phyloP scores from a whole-genome alignment of 2,888 invertebrate species.

The Aphidoletes aphidimyza region DNA sequence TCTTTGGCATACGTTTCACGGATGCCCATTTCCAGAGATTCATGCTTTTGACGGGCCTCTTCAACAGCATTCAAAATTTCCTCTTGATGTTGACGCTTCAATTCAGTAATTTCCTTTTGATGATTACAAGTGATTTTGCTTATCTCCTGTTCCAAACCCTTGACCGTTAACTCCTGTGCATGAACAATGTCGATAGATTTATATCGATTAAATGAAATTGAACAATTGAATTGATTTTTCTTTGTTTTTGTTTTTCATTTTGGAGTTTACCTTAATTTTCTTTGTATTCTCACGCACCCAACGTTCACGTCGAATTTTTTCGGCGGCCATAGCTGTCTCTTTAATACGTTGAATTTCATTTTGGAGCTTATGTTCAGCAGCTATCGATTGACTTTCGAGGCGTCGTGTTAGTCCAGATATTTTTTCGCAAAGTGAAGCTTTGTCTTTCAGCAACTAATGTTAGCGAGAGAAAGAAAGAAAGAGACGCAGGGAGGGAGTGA shows the following conservation, averaged over 20 bases:
- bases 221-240: neutral
- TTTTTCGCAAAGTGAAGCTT: slow-evolving; percentile 77
- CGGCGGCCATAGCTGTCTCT: slow-evolving; percentile 81
- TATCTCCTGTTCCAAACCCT: slow-evolving; percentile 86
- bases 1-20: slow-evolving; percentile 72
- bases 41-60: slow-evolving; percentile 73
- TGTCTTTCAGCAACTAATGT: slow-evolving; percentile 77
- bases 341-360: slow-evolving; percentile 79
- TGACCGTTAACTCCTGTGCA: slow-evolving; percentile 83
- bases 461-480: neutral
- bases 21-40: slow-evolving; percentile 71
- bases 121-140: slow-evolving; percentile 81
- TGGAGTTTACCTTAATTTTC: slow-evolving; percentile 77
- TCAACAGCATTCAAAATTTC: slow-evolving; percentile 77
- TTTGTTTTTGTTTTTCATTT: neutral
- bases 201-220: neutral
- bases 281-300: slow-evolving; percentile 87
- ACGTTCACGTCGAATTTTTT: slow-evolving; percentile 78
- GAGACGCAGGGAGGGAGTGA: neutral
- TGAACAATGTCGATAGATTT: neutral
- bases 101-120: slow-evolving; percentile 72
- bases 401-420: slow-evolving; percentile 65
- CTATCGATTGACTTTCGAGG: slow-evolving; percentile 69
- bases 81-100: slow-evolving; percentile 70
- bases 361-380: slow-evolving; percentile 78